Evolutionary conservation across 2,797 vertebrate genomes (phyloP), one percentile per base, ranked within the genome.

Genomic region (Takifugu rubripes): DNA sequence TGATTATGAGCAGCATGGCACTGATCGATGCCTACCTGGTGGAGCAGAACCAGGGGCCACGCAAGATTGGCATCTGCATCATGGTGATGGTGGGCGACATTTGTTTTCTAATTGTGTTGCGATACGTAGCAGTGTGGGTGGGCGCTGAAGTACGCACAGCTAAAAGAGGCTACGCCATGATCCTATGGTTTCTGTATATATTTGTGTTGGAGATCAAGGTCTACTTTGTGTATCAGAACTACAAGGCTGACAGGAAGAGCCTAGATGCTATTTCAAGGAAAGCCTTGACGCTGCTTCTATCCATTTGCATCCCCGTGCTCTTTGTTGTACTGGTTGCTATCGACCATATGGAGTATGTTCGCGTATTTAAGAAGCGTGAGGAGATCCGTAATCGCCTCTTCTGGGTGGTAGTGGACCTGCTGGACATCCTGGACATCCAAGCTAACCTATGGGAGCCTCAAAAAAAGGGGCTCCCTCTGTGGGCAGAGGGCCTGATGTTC

Each of bases 151-250:
- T 95, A 14, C 91, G 92, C 70, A 94, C 92, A 1, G 89, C 94
- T 6, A 95, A 94, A 62, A 83, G 94, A 7, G 94, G 94, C 73
- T 95, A 95, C 0, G 92, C 93, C 79, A 94, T 93, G 93, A 92
- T 94, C 72, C 90, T 92, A 31, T 92, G 93, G 92, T 93, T 93
- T 78, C 89, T 94, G 3, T 95, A 93, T 8, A 90, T 93, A 72
- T 94, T 93, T 0, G 92, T 92, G 69, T 77, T 94, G 84, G 93
- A 95, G 77, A 93, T 94, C 82, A 92, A 91, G 55, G 92, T 93
- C 64, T 95, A 94, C 87, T 94, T 94, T 61, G 85, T 94, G 33
- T 93, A 93, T 78, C 94, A 95, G 83, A 95, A 94, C 86, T 96
- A 95, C 65, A 94, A 95, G 78, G 92, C 93, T 0, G 94, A 95